phyloP scores from a whole-genome alignment of 2,888 invertebrate genomes.

The Toxonevra muliebris region DNA sequence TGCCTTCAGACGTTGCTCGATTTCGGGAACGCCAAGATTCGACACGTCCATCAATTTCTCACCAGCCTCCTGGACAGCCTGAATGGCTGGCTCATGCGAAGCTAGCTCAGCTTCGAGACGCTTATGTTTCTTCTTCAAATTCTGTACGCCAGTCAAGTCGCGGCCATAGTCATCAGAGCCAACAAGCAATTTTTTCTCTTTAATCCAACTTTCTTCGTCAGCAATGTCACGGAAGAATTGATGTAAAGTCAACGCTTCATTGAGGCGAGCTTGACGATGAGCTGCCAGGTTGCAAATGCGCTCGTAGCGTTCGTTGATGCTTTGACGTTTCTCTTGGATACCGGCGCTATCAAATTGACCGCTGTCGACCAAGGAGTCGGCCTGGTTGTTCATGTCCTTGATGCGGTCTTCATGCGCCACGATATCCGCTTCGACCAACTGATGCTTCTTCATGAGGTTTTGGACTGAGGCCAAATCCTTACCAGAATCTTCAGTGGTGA shows the following conservation, averaged over 20 bases:
- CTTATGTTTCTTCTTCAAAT: conserved; percentile 98
- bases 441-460: conserved; percentile 98
- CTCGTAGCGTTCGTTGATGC: conserved; percentile 97
- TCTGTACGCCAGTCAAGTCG: conserved; percentile 97
- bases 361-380: conserved; percentile 93
- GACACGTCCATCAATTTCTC: conserved; percentile 94
- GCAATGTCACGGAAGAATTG: conserved; percentile 99
- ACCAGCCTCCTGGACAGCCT: conserved; percentile 89
- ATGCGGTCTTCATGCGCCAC: conserved; percentile 95
- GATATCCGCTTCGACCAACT: conserved; percentile 97
- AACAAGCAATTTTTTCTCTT: conserved; percentile 97
- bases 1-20: conserved; percentile 84
- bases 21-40: conserved; percentile 90
- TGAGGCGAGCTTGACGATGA: conserved; percentile 88
- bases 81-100: conserved; percentile 98
- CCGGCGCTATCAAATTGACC: conserved; percentile 98
- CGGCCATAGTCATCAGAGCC: conserved; percentile 98
- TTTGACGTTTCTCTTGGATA: conserved; percentile 92
- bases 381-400: conserved; percentile 93
- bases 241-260: conserved; percentile 97
- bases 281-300: conserved; percentile 91
- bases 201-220: conserved; percentile 99
- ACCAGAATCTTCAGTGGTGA: conserved; percentile 96
- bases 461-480: conserved; percentile 98
- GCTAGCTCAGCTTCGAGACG: conserved; percentile 96